Evolutionary conservation across 2,797 vertebrate species (phyloP).

Genomic region (Scolopax bukidnonensis): DNA sequence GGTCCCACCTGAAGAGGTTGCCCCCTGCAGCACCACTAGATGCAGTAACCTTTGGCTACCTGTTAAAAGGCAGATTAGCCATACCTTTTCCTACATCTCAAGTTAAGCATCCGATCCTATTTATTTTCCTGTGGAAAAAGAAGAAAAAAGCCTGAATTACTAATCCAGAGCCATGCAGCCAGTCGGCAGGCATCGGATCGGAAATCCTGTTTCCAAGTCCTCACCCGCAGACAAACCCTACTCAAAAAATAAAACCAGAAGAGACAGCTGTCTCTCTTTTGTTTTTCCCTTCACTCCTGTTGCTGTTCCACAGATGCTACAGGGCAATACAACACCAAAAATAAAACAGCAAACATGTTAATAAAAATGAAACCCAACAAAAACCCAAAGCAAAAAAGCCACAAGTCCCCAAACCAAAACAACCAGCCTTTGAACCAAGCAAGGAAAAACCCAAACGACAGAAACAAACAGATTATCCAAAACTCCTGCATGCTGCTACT

Average conservation of each 20-base stretch:
- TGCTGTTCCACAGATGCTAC: conserved; percentile 14
- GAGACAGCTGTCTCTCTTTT: neutral
- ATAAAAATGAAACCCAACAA: neutral
- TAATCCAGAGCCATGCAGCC: neutral
- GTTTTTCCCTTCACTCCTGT: neutral
- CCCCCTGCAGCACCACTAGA: neutral
- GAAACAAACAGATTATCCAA: neutral
- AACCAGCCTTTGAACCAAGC: neutral
- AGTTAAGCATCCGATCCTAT: neutral
- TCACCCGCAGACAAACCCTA: neutral
- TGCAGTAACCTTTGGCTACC: neutral
- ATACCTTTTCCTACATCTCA: neutral
- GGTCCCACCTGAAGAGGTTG: neutral
- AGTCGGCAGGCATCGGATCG: neutral
- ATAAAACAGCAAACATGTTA: neutral
- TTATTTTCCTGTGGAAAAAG: neutral
- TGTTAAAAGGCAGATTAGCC: neutral
- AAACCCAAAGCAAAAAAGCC: neutral
- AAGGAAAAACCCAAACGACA: neutral
- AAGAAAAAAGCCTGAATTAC: neutral
- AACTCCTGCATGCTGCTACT: neutral
- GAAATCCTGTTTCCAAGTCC: neutral
- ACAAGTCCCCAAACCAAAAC: neutral
- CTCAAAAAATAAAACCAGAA: neutral
- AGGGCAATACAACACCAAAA: neutral